A percentile compares a stretch with the other conserved stretches of the same genome.
Evolutionary conservation across 1,140 invertebrate species (phyloP).

Genomic region (Alviniconcha marisindica): DNA sequence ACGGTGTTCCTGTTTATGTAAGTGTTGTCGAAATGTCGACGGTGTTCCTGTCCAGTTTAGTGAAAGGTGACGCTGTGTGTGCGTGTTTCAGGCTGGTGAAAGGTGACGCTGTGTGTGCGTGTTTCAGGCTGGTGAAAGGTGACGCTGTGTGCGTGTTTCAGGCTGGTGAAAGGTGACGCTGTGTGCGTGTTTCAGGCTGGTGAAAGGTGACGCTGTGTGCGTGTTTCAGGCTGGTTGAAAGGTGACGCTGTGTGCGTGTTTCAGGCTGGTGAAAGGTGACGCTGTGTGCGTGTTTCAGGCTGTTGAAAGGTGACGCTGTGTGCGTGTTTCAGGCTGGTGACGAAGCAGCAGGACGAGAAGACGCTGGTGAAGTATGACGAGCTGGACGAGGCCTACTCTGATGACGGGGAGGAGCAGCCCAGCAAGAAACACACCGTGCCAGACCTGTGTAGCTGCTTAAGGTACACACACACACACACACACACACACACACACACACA

Average conservation of each 20-base stretch:
- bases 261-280: not conserved
- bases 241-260: not conserved
- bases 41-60: not conserved
- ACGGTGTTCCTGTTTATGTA: not conserved
- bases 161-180: too few relatives aligned
- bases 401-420: constrained; percentile 61
- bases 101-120: too few relatives aligned
- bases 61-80: too few relatives aligned
- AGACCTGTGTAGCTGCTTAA: constrained; percentile 43
- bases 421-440: constrained; percentile 36
- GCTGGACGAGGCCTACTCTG: constrained; percentile 72
- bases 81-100: too few relatives aligned
- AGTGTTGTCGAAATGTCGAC: not conserved
- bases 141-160: too few relatives aligned
- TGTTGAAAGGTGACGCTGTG: not conserved
- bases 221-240: too few relatives aligned
- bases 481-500: not conserved
- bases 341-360: constrained; percentile 73
- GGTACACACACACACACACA: constrained; percentile 29
- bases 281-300: not conserved
- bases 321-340: constrained; percentile 66
- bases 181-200: too few relatives aligned
- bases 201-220: not conserved
- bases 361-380: constrained; percentile 75
- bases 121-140: too few relatives aligned